phyloP scores from a whole-genome alignment of 2,113 vertebrate genomes.

The Poeciliopsis retropinna region DNA sequence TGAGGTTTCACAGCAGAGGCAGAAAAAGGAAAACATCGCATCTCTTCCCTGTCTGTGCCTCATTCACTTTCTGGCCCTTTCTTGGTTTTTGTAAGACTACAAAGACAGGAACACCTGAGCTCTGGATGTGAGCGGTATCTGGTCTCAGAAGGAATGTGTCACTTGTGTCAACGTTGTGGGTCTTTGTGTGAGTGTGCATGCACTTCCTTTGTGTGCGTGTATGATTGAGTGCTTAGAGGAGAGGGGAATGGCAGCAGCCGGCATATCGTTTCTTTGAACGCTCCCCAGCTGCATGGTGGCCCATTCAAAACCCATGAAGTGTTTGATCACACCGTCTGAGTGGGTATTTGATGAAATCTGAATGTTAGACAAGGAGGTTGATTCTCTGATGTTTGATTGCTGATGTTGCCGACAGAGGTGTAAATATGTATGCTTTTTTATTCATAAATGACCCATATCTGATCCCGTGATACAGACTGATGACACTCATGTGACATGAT shows the following conservation, averaged over 20 bases:
- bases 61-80: conserved; percentile 57
- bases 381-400: conserved; percentile 19
- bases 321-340: conserved; percentile 62
- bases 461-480: background rate
- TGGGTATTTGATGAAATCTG: conserved; percentile 50
- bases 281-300: conserved; percentile 68
- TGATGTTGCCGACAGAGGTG: background rate
- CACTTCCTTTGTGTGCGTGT: background rate
- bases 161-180: conserved; percentile 33
- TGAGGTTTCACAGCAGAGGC: conserved; percentile 75
- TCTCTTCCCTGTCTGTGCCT: conserved; percentile 39
- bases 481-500: background rate
- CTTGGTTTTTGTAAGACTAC: conserved; percentile 60
- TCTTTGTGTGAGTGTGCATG: conserved; percentile 2
- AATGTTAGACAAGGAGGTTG: conserved; percentile 15
- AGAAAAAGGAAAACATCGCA: conserved; percentile 76
- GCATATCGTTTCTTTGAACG: conserved; percentile 67
- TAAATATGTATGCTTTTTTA: background rate
- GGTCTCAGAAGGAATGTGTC: conserved; percentile 70
- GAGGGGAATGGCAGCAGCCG: conserved; percentile 42
- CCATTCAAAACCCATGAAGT: conserved; percentile 61
- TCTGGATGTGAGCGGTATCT: conserved; percentile 58
- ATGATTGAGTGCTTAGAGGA: conserved; percentile 36
- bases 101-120: conserved; percentile 64
- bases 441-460: background rate